Evolutionary conservation across 2,797 vertebrate genomes (phyloP), one percentile per base, ranked within the genome.

Genomic region (Dallia pectoralis): DNA sequence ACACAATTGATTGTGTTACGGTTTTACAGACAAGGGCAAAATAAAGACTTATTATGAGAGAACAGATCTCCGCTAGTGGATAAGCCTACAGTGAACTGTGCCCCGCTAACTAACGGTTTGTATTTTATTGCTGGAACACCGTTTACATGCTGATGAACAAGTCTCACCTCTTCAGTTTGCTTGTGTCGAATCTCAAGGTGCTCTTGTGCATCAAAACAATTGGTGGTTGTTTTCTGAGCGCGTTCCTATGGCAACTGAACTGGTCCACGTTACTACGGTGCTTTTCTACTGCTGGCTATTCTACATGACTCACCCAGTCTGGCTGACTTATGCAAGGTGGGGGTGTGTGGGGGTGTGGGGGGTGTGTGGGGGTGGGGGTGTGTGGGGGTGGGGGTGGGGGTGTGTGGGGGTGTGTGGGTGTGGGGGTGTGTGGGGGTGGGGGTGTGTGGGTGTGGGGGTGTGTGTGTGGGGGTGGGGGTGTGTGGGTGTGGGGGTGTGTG

Each of bases 191-290:
- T 63, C 83, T 87, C 89, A 86, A 73, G 22, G 79, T 79, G 79
- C 81, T 76, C 80, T 86, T 84, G 85, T 88, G 86, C 89, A 88
- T 79, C 77, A 78, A 78, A 72, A 81, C 78, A 84, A 81, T n/a
- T n/a, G n/a, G 77, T 30, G 69, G 78, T 86, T 75, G 81, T 74
- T 83, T 84, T 86, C 83, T 87, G 81, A 85, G 33, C 78, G 68
- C 81, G 91, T 93, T 91, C 84, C 91, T 87, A 91, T 93, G 88
- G 90, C 76, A 90, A 91, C 91, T 67, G 84, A 87, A 85, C 84
- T 40, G 80, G 83, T 84, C 87, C 83, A 79, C 30, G 83, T 79
- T 75, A 59, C 53, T 25, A 75, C 80, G 67, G 74, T 79, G 74
- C 81, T 80, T 7, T n/a, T 0, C 79, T 82, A 83, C 83, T 84